Conservation (phyloP, 2,888 invertebrate species). For the Laothoe populi region DNA sequence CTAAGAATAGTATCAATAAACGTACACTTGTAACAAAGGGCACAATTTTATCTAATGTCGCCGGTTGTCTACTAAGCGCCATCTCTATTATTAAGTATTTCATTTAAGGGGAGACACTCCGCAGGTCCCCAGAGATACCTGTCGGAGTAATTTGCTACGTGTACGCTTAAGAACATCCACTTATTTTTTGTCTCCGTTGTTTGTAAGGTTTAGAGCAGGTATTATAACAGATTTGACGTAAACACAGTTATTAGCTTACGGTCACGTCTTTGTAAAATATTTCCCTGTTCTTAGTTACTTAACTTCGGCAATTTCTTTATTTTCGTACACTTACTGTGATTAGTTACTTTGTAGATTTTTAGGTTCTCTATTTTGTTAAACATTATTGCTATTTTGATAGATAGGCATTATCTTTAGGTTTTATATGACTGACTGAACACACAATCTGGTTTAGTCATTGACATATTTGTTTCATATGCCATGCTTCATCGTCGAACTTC, state of each 20-base stretch:
- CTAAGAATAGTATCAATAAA: constrained; percentile 53
- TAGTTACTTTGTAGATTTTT: not conserved
- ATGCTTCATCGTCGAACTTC: no score
- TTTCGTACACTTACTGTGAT: constrained; percentile 8
- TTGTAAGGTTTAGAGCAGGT: constrained; percentile 60
- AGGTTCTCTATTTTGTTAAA: no score
- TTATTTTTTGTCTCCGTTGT: constrained; percentile 60
- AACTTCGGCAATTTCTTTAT: constrained; percentile 4
- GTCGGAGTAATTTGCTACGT: constrained; percentile 76
- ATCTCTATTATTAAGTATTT: constrained; percentile 77
- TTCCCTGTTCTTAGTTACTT: constrained; percentile 24
- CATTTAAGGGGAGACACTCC: constrained; percentile 72
- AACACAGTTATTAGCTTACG: constrained; percentile 46
- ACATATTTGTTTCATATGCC: no score
- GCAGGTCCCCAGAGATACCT: constrained; percentile 72
- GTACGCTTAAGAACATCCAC: constrained; percentile 53
- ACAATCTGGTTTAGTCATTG: no score
- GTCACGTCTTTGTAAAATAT: constrained; percentile 27
- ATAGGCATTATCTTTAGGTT: no score
- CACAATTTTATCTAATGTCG: constrained; percentile 62
- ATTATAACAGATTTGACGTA: constrained; percentile 53
- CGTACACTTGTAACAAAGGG: constrained; percentile 54
- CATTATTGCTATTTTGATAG: no score
- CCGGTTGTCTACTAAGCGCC: constrained; percentile 62
- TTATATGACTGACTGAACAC: no score